phyloP scores from a whole-genome alignment of 2,113 vertebrate species.

The Gadus chalcogrammus region DNA sequence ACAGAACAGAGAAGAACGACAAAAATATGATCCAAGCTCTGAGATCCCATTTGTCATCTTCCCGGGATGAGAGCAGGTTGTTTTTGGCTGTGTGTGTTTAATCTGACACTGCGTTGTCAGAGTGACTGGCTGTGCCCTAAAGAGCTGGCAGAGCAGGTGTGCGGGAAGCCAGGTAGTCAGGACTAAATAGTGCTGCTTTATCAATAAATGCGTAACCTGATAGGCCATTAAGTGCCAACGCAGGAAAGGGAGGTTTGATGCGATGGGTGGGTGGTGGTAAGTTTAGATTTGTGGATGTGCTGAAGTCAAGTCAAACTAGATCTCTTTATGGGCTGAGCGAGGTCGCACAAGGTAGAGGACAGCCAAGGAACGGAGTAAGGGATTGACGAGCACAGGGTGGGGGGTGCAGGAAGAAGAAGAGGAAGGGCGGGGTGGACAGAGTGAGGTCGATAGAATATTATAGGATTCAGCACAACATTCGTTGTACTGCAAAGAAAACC shows the following conservation, averaged over 20 bases:
- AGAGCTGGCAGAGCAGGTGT: slow-evolving; percentile 54
- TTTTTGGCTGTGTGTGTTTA: slow-evolving; percentile 15
- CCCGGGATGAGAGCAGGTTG: slow-evolving; percentile 10
- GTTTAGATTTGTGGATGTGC: slow-evolving; percentile 60
- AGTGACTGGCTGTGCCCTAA: slow-evolving; percentile 30
- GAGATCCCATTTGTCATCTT: slow-evolving; percentile 19
- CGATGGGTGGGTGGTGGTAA: slow-evolving; percentile 37
- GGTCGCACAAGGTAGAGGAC: slow-evolving; percentile 29
- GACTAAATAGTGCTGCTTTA: slow-evolving; percentile 62
- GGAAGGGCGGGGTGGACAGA: slow-evolving; percentile 12
- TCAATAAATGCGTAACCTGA: slow-evolving; percentile 64
- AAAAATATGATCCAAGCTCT: slow-evolving; percentile 31
- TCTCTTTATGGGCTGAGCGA: slow-evolving; percentile 21
- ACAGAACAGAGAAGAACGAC: slow-evolving; percentile 29
- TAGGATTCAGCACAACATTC: slow-evolving; percentile 41
- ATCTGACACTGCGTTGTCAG: slow-evolving; percentile 45
- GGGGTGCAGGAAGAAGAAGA: slow-evolving; percentile 21
- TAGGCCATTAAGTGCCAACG: slow-evolving; percentile 53
- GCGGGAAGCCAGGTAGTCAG: slow-evolving; percentile 50
- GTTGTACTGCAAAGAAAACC: slow-evolving; percentile 38
- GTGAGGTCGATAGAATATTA: slow-evolving; percentile 38
- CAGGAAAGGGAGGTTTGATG: slow-evolving; percentile 40
- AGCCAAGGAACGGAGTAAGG: slow-evolving; percentile 27
- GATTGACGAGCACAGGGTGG: background rate
- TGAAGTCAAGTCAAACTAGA: slow-evolving; percentile 49